These are phyloP conservation scores for Gracilinanus agilis DNA, from an alignment of 2,113 vertebrate genomes.

Conservation along the genomic window DNA sequence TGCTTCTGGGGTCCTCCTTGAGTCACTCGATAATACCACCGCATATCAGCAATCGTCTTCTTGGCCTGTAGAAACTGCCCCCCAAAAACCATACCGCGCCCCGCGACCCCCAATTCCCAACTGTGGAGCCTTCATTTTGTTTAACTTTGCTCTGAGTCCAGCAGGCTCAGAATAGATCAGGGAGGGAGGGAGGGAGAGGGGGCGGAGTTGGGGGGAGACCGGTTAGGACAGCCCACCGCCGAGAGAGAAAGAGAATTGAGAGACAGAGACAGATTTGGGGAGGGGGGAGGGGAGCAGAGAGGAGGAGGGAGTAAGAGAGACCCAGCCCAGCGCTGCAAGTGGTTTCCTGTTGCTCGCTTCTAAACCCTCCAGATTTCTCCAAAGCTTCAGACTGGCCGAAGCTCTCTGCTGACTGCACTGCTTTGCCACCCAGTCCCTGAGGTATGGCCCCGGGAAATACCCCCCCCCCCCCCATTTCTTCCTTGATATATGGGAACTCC, in stretches of 20 bases:
- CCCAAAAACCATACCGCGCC: neutral
- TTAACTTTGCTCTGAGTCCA: conserved; percentile 22
- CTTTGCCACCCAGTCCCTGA: conserved; percentile 84
- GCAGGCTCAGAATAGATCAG: conserved; percentile 70
- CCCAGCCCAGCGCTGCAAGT: conserved; percentile 87
- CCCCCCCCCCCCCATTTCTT: conserved; percentile 43
- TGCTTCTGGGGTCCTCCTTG: neutral
- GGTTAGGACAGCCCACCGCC: conserved; percentile 56
- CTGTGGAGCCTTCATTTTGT: conserved; percentile 77
- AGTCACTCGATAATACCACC: neutral
- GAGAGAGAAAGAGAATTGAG: conserved; percentile 78
- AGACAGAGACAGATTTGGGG: conserved; percentile 78
- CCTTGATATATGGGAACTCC: neutral
- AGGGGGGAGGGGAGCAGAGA: conserved; percentile 19
- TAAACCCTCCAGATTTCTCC: conserved; percentile 89
- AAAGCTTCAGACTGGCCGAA: conserved; percentile 85
- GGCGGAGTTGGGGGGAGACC: conserved; percentile 79
- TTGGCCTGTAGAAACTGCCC: neutral
- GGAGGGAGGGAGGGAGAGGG: conserved; percentile 73
- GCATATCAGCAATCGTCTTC: neutral
- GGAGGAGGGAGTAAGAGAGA: conserved; percentile 76
- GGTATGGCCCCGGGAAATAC: conserved; percentile 78
- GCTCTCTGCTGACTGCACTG: conserved; percentile 74
- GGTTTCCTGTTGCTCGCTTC: conserved; percentile 89
- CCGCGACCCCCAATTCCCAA: conserved; percentile 60